A percentile compares a stretch with the other conserved stretches of the same genome.
These are phyloP conservation scores for Triplophysa yarkandensis DNA, from an alignment of 2,797 vertebrate genomes.

Conservation along the genomic window DNA sequence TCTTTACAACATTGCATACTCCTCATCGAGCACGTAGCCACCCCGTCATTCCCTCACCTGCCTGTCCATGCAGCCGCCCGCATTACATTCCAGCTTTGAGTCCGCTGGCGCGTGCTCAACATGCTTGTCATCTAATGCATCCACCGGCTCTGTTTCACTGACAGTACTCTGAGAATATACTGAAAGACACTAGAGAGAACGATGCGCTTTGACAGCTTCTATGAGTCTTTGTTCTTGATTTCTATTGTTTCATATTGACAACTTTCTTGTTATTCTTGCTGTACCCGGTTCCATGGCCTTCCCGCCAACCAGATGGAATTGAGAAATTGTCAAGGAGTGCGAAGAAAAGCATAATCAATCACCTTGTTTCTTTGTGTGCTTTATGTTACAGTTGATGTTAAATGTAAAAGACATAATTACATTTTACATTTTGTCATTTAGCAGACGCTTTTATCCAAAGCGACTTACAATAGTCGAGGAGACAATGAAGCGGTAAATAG, in stretches of 20 bases:
- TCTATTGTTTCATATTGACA: background rate
- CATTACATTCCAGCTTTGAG: constrained; percentile 43
- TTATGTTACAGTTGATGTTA: too few species aligned
- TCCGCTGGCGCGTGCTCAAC: constrained; percentile 55
- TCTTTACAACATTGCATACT: constrained; percentile 47
- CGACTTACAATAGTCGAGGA: too few species aligned
- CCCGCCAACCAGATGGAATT: too few species aligned
- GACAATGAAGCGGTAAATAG: too few species aligned
- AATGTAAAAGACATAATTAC: too few species aligned
- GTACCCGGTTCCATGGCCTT: too few species aligned
- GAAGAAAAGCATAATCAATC: too few species aligned
- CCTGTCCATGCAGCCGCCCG: constrained; percentile 50
- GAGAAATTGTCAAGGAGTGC: too few species aligned
- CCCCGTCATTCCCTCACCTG: constrained; percentile 54
- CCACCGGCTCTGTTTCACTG: constrained; percentile 8
- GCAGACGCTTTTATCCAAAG: too few species aligned
- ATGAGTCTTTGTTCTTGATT: background rate
- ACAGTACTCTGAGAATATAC: background rate
- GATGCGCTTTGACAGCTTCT: background rate
- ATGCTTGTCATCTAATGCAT: background rate
- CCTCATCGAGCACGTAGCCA: constrained; percentile 67
- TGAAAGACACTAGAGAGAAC: background rate
- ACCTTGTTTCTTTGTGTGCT: too few species aligned
- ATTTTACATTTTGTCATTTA: too few species aligned
- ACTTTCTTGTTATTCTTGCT: background rate